Base-by-base conservation (phyloP, 1,140 invertebrate genomes). In the Zaprionus ghesquierei region DNA sequence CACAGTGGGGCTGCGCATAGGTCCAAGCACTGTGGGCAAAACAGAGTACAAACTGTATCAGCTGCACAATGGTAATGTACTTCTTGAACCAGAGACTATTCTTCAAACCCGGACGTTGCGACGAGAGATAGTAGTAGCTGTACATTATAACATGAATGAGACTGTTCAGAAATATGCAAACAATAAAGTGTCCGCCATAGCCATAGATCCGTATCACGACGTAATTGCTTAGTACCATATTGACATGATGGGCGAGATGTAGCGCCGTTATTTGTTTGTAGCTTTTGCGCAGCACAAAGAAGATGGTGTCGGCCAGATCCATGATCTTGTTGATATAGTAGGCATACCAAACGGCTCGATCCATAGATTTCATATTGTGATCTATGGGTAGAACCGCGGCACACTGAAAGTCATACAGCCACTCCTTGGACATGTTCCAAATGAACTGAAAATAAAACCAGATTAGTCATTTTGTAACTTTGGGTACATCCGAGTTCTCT, bases 81-180 rank as follows among this genome's bases (percentile, higher is more conserved):
- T 94, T 96, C 91, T 97, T 97, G 96, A 96, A 97, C 96, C 96
- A 97, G 4, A 62, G 92, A 66, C 94, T 95, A 35, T 94, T 94
- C 80, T 94, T 94, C 90, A 94, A 94, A 46, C 94, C 91, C 44
- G 94, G 95, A 44, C 93, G 95, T 68, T 94, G 92, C 13, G 94
- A 94, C 20, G 94, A 93, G 50, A 94, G 92, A 92, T 96, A 93
- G 86, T 97, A 97, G 89, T 97, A 97, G 0, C 91, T 80, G 84
- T 97, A 97, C 96, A 97, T 97, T 33, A 96, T 87, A 63, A 95
- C 90, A 79, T 98, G 97, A 2, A 97, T 94, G 46, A 95, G 93
- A 5, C 94, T 94, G 87, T 98, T 98, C 64, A 97, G 94, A 53
- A 94, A 79, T 27, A 94, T 95, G 2, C 95, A 93, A 68, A 97